Evolutionary conservation across 2,797 vertebrate species (phyloP).

Genomic region (Coccyzus lansbergi): DNA sequence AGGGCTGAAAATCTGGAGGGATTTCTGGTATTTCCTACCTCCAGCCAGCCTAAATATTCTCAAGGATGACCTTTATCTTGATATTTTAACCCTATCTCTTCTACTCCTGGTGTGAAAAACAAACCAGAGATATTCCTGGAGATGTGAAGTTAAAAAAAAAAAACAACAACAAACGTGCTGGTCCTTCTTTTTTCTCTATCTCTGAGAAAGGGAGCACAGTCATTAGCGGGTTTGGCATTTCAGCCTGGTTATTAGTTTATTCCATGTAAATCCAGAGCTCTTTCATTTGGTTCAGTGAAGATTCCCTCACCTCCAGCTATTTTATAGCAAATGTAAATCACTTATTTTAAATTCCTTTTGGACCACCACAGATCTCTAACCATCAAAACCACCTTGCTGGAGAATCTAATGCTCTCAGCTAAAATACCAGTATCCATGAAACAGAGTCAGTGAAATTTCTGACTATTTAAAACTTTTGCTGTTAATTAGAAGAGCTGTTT

Average conservation of each 20-base stretch:
- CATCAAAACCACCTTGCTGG: neutral
- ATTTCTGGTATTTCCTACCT: constrained; percentile 43
- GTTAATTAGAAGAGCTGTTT: neutral
- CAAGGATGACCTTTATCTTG: neutral
- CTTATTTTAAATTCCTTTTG: constrained; percentile 13
- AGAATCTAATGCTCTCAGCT: neutral
- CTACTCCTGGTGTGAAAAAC: neutral
- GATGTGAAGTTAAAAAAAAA: neutral
- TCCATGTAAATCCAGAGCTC: constrained; percentile 26
- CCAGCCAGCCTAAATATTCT: constrained; percentile 25
- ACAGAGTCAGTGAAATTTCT: constrained; percentile 7
- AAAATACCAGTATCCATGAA: neutral
- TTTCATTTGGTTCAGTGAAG: constrained; percentile 28
- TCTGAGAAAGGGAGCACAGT: constrained; percentile 19
- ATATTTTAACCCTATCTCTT: neutral
- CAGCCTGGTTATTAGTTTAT: constrained; percentile 47
- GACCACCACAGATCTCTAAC: neutral
- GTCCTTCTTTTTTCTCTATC: constrained; percentile 27
- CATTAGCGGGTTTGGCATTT: constrained; percentile 51
- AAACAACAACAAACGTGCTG: neutral
- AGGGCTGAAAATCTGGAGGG: neutral
- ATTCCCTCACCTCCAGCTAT: constrained; percentile 25
- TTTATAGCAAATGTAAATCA: constrained; percentile 34
- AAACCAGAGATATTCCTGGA: constrained; percentile 42
- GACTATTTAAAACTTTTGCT: neutral